A percentile compares a stretch with the other conserved stretches of the same genome.
phyloP scores from a whole-genome alignment of 2,113 vertebrate species.

The Hippocampus mohnikei region DNA sequence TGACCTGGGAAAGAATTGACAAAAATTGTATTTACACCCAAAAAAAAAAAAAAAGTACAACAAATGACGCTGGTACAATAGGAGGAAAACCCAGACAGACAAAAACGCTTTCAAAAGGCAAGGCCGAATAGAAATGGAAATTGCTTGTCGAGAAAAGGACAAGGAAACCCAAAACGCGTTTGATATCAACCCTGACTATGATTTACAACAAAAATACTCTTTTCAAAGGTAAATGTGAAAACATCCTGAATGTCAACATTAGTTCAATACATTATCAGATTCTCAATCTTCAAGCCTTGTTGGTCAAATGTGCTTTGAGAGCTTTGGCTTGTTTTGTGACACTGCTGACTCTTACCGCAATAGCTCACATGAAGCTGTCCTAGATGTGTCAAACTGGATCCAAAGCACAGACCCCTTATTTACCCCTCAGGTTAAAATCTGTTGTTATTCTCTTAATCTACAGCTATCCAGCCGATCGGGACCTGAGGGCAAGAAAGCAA shows the following conservation, averaged over 20 bases:
- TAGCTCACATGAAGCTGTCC: neutral
- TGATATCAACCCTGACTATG: no score
- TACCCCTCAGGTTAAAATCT: slow-evolving; percentile 1
- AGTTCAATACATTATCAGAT: neutral
- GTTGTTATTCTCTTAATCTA: slow-evolving; percentile 21
- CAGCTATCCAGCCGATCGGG: neutral
- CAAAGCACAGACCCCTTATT: neutral
- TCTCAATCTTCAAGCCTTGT: neutral
- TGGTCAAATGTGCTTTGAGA: neutral
- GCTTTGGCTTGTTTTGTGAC: neutral
- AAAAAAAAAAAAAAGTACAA: no score
- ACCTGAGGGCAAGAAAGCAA: neutral
- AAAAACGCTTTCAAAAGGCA: no score
- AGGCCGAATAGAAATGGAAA: no score
- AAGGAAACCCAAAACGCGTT: no score
- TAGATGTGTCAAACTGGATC: slow-evolving; percentile 4
- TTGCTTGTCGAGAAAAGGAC: no score
- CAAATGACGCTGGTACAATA: no score
- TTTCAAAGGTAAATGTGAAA: no score
- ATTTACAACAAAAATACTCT: no score
- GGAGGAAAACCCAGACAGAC: no score
- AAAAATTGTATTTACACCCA: no score
- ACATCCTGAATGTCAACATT: neutral
- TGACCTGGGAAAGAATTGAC: no score
- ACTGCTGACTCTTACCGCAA: neutral